Base-by-base conservation (phyloP, 2,888 invertebrate genomes). In the Eristalis pertinax region DNA sequence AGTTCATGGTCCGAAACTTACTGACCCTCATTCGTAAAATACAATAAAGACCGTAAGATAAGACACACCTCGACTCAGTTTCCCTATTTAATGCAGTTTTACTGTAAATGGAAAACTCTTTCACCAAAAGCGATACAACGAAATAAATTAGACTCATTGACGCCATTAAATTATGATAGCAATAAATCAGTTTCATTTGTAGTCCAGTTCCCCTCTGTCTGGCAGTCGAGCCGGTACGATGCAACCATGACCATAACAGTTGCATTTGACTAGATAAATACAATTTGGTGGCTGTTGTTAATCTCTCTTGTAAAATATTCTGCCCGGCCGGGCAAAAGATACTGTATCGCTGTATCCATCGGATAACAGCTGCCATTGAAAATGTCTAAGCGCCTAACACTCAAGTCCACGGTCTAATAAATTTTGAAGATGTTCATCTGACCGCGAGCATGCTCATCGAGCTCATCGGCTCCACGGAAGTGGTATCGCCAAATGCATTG, bases 371-470 rank as follows among this genome's bases (percentile, higher is more conserved):
- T 62, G 60, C 22, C 68, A 76, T 43, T 80, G 67, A 24, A 35
- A 62, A 50, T 85, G 63, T 43, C 73, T 73, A 77, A 69, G 77
- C 80, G 73, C 50, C 85, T 50, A 81, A 85, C 67, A 81, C 58
- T 69, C 76, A 69, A 77, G 69, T 77, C 19, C 77, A 85, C 77
- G 85, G 85, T 85, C 85, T 85, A 77, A 85, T 85, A 85, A 85
- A 73, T 85, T 85, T 85, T 35, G 63, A 77, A 85, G 82, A 82
- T 85, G 82, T 85, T 85, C 85, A 85, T 85, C 85, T 85, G 73
- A 85, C 85, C 85, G 85, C 85, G 38, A 64, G 82, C 69, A 68
- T 85, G 85, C 81, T 67, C 81, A 81, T 80, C 67, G 76, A 72
- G 84, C 84, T 81, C 81, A 85, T 67, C 74, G 60, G 58, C 74